Evolutionary conservation across 2,797 vertebrate genomes (phyloP).

Genomic region (Arrhamphus sclerolepis): DNA sequence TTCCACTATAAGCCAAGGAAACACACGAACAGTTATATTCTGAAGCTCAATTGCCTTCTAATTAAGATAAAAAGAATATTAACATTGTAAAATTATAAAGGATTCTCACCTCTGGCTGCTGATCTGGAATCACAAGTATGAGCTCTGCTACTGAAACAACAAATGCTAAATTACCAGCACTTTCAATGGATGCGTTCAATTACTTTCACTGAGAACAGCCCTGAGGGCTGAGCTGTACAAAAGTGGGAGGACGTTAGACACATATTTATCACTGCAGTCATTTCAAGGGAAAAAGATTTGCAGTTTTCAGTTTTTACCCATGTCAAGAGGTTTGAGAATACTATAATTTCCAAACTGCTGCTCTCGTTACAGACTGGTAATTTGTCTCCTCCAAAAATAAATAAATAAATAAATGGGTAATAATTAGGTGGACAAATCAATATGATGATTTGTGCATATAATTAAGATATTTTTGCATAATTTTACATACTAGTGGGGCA

Average conservation of each 20-base stretch:
- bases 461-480: too few relatives aligned
- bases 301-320: conserved; percentile 61
- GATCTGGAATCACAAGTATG: neutral
- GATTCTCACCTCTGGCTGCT: conserved; percentile 53
- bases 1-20: neutral
- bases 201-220: conserved; percentile 32
- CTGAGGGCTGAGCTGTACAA: conserved; percentile 31
- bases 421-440: too few relatives aligned
- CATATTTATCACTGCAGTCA: conserved; percentile 43
- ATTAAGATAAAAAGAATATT: neutral
- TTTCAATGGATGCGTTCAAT: conserved; percentile 32
- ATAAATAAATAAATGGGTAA: too few relatives aligned
- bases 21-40: neutral
- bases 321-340: neutral
- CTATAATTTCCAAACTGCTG: too few relatives aligned
- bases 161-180: conserved; percentile 26
- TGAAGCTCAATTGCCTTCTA: conserved; percentile 5
- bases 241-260: conserved; percentile 43
- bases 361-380: too few relatives aligned
- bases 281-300: conserved; percentile 63
- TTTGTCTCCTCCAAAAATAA: too few relatives aligned
- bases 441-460: too few relatives aligned
- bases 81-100: neutral
- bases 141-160: conserved; percentile 19
- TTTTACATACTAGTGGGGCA: too few relatives aligned